phyloP scores from a whole-genome alignment of 1,140 invertebrate species.

The Subanguina moxae region DNA sequence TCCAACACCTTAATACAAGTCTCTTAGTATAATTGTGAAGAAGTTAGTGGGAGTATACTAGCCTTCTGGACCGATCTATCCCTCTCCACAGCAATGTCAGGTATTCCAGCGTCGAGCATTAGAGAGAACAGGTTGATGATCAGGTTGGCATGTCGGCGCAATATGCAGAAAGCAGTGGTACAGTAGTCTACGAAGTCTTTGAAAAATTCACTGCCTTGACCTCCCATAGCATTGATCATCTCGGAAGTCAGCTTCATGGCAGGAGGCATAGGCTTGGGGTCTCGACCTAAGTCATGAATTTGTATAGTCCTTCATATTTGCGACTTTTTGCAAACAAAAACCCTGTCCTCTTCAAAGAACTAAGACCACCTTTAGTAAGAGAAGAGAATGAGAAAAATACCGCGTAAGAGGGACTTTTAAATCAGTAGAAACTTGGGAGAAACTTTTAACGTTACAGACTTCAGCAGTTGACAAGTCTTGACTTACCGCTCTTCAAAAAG shows the following conservation, averaged over 20 bases:
- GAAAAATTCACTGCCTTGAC: constrained; percentile 83
- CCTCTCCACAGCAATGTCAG: constrained; percentile 94
- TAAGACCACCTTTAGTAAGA: no score
- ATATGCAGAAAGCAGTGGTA: constrained; percentile 90
- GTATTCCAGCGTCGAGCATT: constrained; percentile 96
- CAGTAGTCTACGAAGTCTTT: constrained; percentile 88
- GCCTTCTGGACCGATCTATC: constrained; percentile 74
- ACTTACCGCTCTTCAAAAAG: no score
- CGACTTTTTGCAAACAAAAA: no score
- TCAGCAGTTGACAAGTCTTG: no score
- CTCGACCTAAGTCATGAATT: constrained; percentile 84
- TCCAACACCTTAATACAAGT: constrained; percentile 65
- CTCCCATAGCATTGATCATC: constrained; percentile 99
- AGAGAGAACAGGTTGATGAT: constrained; percentile 94
- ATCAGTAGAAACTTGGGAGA: no score
- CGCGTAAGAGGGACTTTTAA: no score
- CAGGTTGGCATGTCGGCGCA: constrained; percentile 88
- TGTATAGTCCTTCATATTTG: no score
- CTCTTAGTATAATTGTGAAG: neutral
- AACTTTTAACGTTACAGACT: no score
- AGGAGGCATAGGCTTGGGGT: constrained; percentile 94
- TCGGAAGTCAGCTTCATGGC: constrained; percentile 97
- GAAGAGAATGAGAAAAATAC: no score
- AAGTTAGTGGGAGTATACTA: neutral
- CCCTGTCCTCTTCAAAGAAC: no score